Base-by-base conservation (phyloP, 1,140 invertebrate genomes). In the Berghia stephanieae region DNA sequence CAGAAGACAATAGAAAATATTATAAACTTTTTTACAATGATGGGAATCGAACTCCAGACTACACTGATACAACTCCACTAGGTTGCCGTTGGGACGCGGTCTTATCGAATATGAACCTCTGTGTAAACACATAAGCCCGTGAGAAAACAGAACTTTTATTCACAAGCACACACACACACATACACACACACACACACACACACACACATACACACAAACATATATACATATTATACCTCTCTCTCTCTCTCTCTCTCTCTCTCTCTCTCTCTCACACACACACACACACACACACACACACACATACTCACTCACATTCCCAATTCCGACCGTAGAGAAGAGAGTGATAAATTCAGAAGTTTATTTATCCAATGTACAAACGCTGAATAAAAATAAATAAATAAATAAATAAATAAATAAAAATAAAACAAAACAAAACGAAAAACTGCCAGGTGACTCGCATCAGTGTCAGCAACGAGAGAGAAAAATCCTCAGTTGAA, bases 171-270 rank as follows among this genome's bases (percentile, higher is more conserved):
- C 57, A n/a, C 57, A 21, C 43, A 42, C 43, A 44, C 43, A 70
- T 42, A 70, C 68, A 70, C 36, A 70, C 68, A 70, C 68, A 70
- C 68, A 70, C 68, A 70, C 68, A 70, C 68, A 44, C 16, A 57
- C 16, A 57, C 34, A 57, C 34, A 57, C 34, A 57, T 57, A 34
- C 43, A 10, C 57, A 21, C 8, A 21, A 1, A 60, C 21, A 0
- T 34, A 60, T 34, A 21, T n/a, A 52, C 46, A 60, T 31, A 70
- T 43, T 42, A 27, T 42, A 27, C 38, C 43, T 42, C 43, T 42
- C 43, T 42, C 43, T 42, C 43, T 42, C 43, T 42, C 43, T 42
- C 43, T 42, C 43, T 42, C 43, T 42, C 43, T 42, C n/a, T 42
- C 43, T 42, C 43, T 34, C 40, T 34, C 40, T 34, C 40, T 34